A percentile compares a stretch with the other conserved stretches of the same genome.
Conservation (phyloP, 2,113 vertebrate genomes). For the Mesembrinibis cayennensis region DNA sequence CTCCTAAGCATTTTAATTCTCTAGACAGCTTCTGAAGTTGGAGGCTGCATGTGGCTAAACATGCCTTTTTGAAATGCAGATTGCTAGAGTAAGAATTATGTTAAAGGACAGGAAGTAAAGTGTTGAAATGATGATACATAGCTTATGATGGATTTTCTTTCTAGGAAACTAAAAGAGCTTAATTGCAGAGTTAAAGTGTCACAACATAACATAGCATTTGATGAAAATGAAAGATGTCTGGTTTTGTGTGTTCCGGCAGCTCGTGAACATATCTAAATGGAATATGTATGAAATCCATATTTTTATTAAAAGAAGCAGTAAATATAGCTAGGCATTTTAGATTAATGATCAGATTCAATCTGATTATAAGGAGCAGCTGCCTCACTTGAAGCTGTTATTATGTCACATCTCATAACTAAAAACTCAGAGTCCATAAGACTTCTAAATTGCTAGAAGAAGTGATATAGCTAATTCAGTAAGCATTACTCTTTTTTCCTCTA, state of each 20-base stretch:
- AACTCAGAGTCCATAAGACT: background rate
- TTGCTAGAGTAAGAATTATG: background rate
- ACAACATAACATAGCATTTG: background rate
- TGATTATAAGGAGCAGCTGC: background rate
- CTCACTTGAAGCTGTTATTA: background rate
- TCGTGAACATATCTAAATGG: background rate
- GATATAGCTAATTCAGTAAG: background rate
- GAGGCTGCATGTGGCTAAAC: background rate
- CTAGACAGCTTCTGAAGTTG: background rate
- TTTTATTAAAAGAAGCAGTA: constrained; percentile 6
- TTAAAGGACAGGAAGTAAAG: background rate
- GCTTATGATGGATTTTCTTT: background rate
- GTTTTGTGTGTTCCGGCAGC: background rate
- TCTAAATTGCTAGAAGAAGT: background rate
- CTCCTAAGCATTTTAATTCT: background rate
- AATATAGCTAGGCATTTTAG: background rate
- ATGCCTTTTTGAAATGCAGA: background rate
- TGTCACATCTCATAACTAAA: background rate
- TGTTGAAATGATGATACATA: background rate
- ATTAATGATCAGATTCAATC: background rate
- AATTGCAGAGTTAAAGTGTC: background rate
- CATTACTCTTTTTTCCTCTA: background rate
- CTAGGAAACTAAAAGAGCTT: background rate
- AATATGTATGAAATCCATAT: background rate
- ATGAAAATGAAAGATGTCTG: background rate